Evolutionary conservation across 2,113 vertebrate species (phyloP).

Genomic region (Cervus canadensis): DNA sequence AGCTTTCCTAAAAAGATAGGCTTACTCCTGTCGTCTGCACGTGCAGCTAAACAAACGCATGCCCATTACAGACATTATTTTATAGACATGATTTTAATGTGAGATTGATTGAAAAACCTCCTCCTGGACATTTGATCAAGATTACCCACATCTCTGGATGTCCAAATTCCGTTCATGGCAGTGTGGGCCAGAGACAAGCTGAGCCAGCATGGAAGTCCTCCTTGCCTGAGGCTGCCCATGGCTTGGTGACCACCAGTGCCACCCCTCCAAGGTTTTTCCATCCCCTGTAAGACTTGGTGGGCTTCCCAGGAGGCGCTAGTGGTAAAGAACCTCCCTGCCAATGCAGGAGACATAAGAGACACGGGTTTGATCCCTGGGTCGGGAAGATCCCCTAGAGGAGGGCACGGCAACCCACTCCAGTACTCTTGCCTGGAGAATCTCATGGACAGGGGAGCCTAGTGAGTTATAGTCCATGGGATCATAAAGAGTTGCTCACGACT

Average conservation of each 20-base stretch:
- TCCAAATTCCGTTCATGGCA: not conserved
- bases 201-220: not conserved
- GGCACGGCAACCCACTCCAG: not conserved
- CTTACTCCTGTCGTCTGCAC: not conserved
- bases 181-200: not conserved
- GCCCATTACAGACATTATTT: not conserved
- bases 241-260: not conserved
- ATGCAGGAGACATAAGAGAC: not conserved
- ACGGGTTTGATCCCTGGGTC: fast-evolving
- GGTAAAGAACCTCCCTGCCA: not conserved
- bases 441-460: not conserved
- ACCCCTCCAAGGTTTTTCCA: not conserved
- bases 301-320: not conserved
- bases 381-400: not conserved
- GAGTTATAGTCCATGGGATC: not conserved
- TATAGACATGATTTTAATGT: not conserved
- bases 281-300: not conserved
- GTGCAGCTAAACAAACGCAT: not conserved
- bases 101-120: not conserved
- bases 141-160: not conserved
- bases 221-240: not conserved
- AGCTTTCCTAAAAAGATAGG: not conserved
- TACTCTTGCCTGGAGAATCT: not conserved
- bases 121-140: not conserved
- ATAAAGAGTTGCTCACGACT: not conserved